Conservation (phyloP, 2,113 vertebrate genomes). For the Prinia subflava region DNA sequence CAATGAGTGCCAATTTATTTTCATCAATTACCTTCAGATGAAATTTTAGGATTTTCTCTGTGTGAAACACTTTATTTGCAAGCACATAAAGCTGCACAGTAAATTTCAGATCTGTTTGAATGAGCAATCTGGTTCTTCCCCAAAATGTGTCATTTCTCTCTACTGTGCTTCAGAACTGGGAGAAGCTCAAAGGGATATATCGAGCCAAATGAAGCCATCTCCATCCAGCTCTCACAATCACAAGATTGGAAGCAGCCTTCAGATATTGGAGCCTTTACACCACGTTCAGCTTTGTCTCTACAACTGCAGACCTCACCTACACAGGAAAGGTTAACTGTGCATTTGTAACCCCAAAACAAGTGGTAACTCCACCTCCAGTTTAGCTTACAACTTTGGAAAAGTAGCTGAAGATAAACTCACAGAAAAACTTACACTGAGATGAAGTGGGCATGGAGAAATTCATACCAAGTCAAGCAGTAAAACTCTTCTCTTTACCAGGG, state of each 20-base stretch:
- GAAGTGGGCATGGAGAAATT: background rate
- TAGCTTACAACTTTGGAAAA: background rate
- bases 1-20: background rate
- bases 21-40: background rate
- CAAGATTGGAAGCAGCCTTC: background rate
- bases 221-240: background rate
- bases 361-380: background rate
- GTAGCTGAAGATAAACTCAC: background rate
- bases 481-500: background rate
- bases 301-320: background rate
- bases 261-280: background rate
- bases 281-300: background rate
- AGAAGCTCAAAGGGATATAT: background rate
- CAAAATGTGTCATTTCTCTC: background rate
- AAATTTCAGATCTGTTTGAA: background rate
- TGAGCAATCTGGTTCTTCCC: background rate
- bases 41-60: background rate
- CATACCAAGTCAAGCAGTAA: background rate
- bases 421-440: background rate
- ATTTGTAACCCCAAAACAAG: background rate
- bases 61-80: background rate
- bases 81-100: rapidly evolving
- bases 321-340: background rate
- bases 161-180: background rate
- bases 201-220: background rate